Evolutionary conservation across 1,140 invertebrate species (phyloP).

Genomic region (Magallana angulata): DNA sequence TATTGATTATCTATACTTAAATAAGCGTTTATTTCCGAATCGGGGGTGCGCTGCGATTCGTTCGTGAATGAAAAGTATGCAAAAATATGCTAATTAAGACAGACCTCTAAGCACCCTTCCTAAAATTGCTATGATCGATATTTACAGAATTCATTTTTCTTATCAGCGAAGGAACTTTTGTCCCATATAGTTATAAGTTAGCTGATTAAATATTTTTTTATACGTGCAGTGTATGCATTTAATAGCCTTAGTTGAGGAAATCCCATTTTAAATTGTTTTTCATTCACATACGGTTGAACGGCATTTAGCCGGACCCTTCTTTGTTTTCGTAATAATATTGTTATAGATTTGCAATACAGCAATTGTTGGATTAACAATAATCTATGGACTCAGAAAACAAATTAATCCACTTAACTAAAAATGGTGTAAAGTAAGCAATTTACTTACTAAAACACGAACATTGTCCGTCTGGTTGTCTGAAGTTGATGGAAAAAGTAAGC

Average conservation of each 20-base stretch:
- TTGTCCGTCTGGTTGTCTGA: no score
- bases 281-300: not conserved
- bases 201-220: conserved; percentile 13
- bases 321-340: conserved; percentile 14
- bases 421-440: conserved; percentile 16
- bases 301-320: not conserved
- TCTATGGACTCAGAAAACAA: conserved; percentile 23
- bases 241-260: not conserved
- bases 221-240: not conserved
- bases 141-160: not conserved
- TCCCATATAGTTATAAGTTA: not conserved
- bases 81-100: conserved; percentile 23
- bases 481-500: no score
- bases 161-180: conserved; percentile 2
- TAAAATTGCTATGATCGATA: conserved; percentile 21
- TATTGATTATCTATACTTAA: conserved; percentile 18
- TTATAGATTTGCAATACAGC: not conserved
- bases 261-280: conserved; percentile 20
- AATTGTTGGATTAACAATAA: not conserved
- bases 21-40: conserved; percentile 16
- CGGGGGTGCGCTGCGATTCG: not conserved
- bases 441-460: not conserved
- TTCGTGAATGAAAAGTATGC: conserved; percentile 17
- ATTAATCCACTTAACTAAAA: not conserved
- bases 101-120: not conserved